Conservation (phyloP, 2,113 vertebrate species). For the Osmerus mordax region DNA sequence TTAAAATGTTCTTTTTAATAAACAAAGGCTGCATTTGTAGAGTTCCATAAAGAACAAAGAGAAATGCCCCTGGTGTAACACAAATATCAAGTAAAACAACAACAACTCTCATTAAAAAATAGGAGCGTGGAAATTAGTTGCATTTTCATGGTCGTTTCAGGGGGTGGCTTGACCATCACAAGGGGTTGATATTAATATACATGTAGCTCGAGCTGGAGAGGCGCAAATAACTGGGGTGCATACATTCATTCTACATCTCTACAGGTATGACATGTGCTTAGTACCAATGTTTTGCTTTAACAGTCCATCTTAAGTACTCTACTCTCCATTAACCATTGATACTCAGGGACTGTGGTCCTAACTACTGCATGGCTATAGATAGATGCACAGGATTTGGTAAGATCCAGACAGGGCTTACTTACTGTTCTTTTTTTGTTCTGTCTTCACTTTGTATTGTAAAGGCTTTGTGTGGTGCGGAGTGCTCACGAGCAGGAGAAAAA, state of each 20-base stretch:
- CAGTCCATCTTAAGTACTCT: slow-evolving; percentile 32
- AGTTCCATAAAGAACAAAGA: slow-evolving; percentile 63
- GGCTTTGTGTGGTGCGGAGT: slow-evolving; percentile 56
- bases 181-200: slow-evolving; percentile 36
- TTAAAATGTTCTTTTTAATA: slow-evolving; percentile 59
- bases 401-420: slow-evolving; percentile 17
- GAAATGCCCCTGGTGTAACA: slow-evolving; percentile 47
- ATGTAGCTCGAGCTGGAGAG: slow-evolving; percentile 52
- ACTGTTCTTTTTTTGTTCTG: slow-evolving; percentile 9
- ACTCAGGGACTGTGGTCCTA: slow-evolving; percentile 23
- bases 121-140: slow-evolving; percentile 42
- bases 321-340: slow-evolving; percentile 25
- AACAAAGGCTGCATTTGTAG: slow-evolving; percentile 61
- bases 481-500: slow-evolving; percentile 16
- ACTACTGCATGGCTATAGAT: slow-evolving; percentile 22
- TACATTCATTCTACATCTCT: slow-evolving; percentile 62
- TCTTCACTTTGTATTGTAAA: slow-evolving; percentile 47
- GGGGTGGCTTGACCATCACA: slow-evolving; percentile 21
- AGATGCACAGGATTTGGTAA: background rate
- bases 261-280: slow-evolving; percentile 43
- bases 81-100: slow-evolving; percentile 44
- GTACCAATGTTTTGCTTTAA: slow-evolving; percentile 47
- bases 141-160: slow-evolving; percentile 30
- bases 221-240: slow-evolving; percentile 32
- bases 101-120: slow-evolving; percentile 48